A percentile compares a stretch with the other conserved stretches of the same genome.
These are phyloP conservation scores for Danaus plexippus DNA, from an alignment of 1,140 invertebrate genomes.

Conservation along the genomic window DNA sequence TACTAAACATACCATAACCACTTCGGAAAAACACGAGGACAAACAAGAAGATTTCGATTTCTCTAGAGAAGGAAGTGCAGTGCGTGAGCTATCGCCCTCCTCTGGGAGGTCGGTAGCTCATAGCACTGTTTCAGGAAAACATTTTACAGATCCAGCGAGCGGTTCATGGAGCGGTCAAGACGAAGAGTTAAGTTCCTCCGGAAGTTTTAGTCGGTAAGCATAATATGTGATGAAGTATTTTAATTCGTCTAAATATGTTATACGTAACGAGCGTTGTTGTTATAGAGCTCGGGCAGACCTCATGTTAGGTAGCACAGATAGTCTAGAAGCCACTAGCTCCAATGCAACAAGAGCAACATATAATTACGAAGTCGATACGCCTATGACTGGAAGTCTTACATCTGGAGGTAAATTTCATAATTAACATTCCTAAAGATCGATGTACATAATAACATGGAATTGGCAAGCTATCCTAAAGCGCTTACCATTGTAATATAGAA, in stretches of 20 bases:
- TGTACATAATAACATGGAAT: too few species aligned
- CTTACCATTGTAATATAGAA: too few species aligned
- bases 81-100: conserved; percentile 69
- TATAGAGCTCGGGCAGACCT: conserved; percentile 67
- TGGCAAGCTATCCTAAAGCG: too few species aligned
- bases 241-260: background rate
- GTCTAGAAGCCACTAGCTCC: conserved; percentile 80
- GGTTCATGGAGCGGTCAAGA: conserved; percentile 71
- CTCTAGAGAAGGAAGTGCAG: conserved; percentile 49
- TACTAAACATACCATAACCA: conserved; percentile 51
- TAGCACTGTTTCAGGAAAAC: conserved; percentile 67
- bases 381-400: conserved; percentile 86
- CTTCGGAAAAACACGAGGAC: conserved; percentile 31
- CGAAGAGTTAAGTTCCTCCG: conserved; percentile 69
- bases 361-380: conserved; percentile 85
- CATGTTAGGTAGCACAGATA: conserved; percentile 79
- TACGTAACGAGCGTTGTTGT: conserved; percentile 7
- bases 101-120: conserved; percentile 67
- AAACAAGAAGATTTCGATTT: conserved; percentile 63
- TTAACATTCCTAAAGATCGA: background rate
- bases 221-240: background rate
- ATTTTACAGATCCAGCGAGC: conserved; percentile 72
- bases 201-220: conserved; percentile 67
- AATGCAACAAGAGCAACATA: conserved; percentile 87
- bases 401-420: conserved; percentile 72